These are phyloP conservation scores for Muscina levida DNA, from an alignment of 2,888 invertebrate genomes.

Conservation along the genomic window DNA sequence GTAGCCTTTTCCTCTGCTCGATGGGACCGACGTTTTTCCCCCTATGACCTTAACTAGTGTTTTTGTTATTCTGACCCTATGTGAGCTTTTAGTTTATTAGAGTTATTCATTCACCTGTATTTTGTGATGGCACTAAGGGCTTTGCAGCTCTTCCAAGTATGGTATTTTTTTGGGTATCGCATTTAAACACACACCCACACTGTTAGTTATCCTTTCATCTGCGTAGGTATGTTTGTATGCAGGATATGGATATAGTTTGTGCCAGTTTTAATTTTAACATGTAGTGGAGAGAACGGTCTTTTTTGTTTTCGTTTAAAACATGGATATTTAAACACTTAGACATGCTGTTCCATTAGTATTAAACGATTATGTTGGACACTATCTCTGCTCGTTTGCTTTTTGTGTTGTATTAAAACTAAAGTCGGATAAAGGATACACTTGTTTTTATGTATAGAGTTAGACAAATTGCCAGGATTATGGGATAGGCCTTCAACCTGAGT, in stretches of 20 bases:
- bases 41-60: background rate
- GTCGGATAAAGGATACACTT: background rate
- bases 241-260: background rate
- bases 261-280: background rate
- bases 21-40: background rate
- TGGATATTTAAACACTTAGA: constrained; percentile 36
- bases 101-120: background rate
- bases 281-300: background rate
- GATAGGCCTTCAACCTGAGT: too few species aligned
- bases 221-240: background rate
- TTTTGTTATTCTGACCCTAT: background rate
- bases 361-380: constrained; percentile 34
- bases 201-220: background rate
- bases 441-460: too few species aligned
- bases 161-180: background rate
- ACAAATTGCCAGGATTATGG: too few species aligned
- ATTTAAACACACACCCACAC: background rate
- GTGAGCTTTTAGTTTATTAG: background rate
- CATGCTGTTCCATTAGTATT: constrained; percentile 26
- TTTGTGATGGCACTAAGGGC: background rate
- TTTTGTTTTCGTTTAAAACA: constrained; percentile 16
- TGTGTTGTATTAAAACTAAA: background rate
- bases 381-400: constrained; percentile 13
- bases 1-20: too few species aligned
- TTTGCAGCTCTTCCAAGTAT: background rate